phyloP scores from a whole-genome alignment of 2,797 vertebrate genomes.

The Anguilla anguilla region DNA sequence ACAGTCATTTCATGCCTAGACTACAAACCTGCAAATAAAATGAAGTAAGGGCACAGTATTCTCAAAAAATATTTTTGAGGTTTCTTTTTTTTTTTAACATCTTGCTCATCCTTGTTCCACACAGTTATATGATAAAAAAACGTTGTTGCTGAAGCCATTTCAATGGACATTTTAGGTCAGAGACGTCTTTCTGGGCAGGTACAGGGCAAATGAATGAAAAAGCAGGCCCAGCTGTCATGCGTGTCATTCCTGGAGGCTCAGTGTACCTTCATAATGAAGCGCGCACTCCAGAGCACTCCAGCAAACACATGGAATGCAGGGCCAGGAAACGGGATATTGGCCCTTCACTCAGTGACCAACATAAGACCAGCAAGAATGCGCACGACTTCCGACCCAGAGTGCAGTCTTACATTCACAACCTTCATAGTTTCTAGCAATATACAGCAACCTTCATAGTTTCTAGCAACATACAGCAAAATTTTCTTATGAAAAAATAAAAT shows the following conservation, averaged over 20 bases:
- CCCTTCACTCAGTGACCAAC: not conserved
- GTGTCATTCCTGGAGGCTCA: not conserved
- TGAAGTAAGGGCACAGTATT: too few species aligned
- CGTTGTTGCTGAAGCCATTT: not conserved
- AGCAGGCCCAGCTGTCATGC: not conserved
- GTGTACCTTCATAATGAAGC: not conserved
- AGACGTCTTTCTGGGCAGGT: not conserved
- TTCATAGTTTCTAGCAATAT: not conserved
- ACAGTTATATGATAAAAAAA: not conserved
- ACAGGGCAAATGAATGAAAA: not conserved
- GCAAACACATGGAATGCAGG: slow-evolving; percentile 1
- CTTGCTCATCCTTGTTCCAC: too few species aligned
- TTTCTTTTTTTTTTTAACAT: too few species aligned
- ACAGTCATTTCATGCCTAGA: not conserved
- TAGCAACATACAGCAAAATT: not conserved
- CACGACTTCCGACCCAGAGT: not conserved
- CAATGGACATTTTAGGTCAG: not conserved
- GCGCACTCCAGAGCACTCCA: not conserved
- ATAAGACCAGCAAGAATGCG: not conserved
- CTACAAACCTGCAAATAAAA: too few species aligned
- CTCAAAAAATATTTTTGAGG: too few species aligned
- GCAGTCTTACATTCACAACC: not conserved
- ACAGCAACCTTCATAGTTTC: not conserved
- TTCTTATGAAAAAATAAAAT: too few species aligned
- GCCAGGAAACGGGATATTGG: not conserved